Conservation (phyloP, 2,888 invertebrate genomes). For the Eristalinus aeneus region DNA sequence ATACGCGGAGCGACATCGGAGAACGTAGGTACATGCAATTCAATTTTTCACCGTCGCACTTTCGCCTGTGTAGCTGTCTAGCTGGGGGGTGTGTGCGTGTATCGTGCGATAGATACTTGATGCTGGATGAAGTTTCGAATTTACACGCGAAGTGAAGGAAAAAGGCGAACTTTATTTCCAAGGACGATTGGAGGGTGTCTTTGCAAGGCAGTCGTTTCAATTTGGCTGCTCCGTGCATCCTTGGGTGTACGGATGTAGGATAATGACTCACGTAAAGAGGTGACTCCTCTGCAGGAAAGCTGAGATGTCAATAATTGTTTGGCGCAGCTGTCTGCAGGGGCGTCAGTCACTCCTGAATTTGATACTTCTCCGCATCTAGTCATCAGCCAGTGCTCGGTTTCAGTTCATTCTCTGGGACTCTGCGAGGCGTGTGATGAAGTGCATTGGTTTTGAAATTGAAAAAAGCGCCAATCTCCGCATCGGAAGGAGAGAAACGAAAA, state of each 20-base stretch:
- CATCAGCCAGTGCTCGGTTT: background rate
- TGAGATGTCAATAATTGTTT: background rate
- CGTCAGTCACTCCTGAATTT: background rate
- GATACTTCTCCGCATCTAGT: background rate
- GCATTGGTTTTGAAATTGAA: background rate
- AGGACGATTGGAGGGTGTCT: background rate
- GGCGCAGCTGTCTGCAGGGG: background rate
- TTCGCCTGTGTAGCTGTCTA: background rate
- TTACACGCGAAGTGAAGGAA: background rate
- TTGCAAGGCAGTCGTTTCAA: background rate
- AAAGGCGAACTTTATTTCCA: background rate
- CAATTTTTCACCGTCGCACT: background rate
- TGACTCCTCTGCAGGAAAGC: background rate
- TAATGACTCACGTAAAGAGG: background rate
- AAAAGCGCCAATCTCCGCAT: background rate
- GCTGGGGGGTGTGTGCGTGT: no score
- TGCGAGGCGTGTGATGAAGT: no score
- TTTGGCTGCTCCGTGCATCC: background rate
- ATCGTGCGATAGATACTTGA: background rate
- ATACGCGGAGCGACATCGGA: constrained; percentile 15
- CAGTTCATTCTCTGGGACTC: no score
- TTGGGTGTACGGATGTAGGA: background rate
- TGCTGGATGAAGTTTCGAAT: background rate
- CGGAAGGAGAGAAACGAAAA: background rate
- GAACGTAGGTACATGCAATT: background rate